phyloP scores from a whole-genome alignment of 2,113 vertebrate species.

The Antechinus stuartii region DNA sequence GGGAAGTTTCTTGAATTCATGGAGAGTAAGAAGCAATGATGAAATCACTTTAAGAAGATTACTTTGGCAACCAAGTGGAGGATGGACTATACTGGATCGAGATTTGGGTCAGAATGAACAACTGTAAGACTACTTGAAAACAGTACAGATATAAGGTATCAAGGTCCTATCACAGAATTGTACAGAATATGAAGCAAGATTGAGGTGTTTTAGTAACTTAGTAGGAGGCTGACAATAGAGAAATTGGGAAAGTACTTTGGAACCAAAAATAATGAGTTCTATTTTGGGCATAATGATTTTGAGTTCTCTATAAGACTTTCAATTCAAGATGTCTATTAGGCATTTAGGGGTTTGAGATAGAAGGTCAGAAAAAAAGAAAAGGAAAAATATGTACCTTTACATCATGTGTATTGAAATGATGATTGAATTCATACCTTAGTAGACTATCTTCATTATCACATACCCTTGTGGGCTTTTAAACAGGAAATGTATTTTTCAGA shows the following conservation, averaged over 20 bases:
- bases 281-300: background rate
- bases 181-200: background rate
- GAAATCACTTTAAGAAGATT: background rate
- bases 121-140: background rate
- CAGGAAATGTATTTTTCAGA: background rate
- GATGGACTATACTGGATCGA: background rate
- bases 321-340: background rate
- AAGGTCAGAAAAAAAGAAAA: background rate
- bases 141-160: background rate
- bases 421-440: background rate
- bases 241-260: background rate
- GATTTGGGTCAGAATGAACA: background rate
- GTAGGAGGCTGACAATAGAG: background rate
- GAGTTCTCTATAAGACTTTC: background rate
- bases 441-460: background rate
- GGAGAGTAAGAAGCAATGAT: background rate
- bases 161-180: background rate
- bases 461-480: background rate
- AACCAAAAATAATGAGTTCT: background rate
- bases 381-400: background rate
- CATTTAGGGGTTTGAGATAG: background rate
- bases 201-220: background rate
- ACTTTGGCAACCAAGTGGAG: background rate
- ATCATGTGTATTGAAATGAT: background rate
- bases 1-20: background rate